Percentiles rank a stretch among this genome's conserved stretches.
These are phyloP conservation scores for Simalia tracyae DNA, from an alignment of 2,797 vertebrate genomes.

Conservation along the genomic window DNA sequence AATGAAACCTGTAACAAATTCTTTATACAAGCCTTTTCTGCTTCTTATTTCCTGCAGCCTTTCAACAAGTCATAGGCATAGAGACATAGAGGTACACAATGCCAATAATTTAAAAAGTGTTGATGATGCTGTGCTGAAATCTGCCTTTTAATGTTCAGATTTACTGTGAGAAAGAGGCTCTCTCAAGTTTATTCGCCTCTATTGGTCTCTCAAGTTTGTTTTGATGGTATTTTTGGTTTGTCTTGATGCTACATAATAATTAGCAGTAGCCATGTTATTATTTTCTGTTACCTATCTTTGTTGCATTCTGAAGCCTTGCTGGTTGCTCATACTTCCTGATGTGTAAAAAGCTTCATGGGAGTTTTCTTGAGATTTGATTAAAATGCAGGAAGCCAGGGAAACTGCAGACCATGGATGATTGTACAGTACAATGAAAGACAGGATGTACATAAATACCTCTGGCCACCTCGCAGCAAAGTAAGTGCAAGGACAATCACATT, in stretches of 20 bases:
- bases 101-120: neutral
- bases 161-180: neutral
- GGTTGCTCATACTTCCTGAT: neutral
- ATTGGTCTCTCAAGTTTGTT: neutral
- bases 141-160: neutral
- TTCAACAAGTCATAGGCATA: neutral
- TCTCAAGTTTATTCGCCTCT: neutral
- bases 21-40: neutral
- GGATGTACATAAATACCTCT: neutral
- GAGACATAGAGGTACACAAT: neutral
- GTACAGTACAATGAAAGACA: neutral
- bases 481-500: neutral
- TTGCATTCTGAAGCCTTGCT: neutral
- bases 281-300: neutral
- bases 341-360: neutral
- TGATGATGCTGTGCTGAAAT: neutral
- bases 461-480: neutral
- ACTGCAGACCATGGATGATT: neutral
- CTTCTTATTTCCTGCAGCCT: neutral
- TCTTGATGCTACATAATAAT: neutral
- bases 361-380: neutral
- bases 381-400: neutral
- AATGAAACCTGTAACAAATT: neutral
- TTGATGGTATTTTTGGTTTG: neutral
- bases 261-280: neutral